Conservation (phyloP, 2,113 vertebrate species). For the Pedionomus torquatus region DNA sequence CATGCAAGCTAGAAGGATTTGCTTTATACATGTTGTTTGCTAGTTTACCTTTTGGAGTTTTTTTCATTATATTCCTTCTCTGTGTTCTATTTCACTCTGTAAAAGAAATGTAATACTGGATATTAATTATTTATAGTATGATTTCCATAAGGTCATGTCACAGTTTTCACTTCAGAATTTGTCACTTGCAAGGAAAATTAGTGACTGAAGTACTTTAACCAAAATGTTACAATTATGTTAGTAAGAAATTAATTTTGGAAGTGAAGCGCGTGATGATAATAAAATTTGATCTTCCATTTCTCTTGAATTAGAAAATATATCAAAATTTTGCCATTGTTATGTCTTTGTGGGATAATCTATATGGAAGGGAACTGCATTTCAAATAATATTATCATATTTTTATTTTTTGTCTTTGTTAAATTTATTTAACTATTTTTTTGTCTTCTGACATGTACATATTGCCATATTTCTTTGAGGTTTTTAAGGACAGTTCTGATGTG, state of each 20-base stretch:
- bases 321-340: not conserved
- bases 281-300: not conserved
- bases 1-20: not conserved
- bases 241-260: not conserved
- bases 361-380: not conserved
- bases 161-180: not conserved
- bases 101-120: not conserved
- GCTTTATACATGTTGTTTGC: not conserved
- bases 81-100: not conserved
- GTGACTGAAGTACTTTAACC: not conserved
- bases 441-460: not conserved
- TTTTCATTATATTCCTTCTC: not conserved
- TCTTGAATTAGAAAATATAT: not conserved
- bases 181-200: not conserved
- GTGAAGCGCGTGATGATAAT: accelerated
- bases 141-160: not conserved
- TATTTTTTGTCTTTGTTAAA: not conserved
- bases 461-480: accelerated
- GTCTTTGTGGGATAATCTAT: not conserved
- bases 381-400: not conserved
- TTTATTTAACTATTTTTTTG: not conserved
- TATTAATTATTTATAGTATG: not conserved
- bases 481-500: not conserved
- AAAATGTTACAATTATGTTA: not conserved
- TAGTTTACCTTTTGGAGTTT: not conserved